phyloP scores from a whole-genome alignment of 2,113 vertebrate genomes.

The Sylvilagus bachmani region DNA sequence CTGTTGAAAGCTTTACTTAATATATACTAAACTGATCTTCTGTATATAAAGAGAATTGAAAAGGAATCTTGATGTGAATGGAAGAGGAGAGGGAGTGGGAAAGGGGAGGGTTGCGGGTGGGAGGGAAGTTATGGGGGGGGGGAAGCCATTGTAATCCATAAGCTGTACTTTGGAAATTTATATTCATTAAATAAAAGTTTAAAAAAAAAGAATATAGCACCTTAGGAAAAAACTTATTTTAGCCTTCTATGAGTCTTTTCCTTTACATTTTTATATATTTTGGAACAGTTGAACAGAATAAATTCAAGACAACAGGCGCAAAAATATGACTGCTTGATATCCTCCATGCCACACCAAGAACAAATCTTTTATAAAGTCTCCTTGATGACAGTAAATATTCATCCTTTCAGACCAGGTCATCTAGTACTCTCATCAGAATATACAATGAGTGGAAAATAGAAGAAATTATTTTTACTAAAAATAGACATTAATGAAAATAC shows the following conservation, averaged over 20 bases:
- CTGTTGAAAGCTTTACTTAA: too few species aligned
- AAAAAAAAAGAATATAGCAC: not conserved
- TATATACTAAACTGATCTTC: too few species aligned
- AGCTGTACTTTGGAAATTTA: too few species aligned
- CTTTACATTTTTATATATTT: not conserved
- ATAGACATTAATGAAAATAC: constrained; percentile 3
- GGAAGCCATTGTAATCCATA: too few species aligned
- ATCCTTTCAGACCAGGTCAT: not conserved
- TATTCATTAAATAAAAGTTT: too few species aligned
- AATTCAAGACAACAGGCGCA: not conserved
- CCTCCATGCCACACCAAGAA: not conserved
- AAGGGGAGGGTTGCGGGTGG: too few species aligned
- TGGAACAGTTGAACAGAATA: not conserved
- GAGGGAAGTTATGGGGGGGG: too few species aligned
- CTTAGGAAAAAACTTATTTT: not conserved
- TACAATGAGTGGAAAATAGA: not conserved
- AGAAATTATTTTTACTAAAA: constrained; percentile 33
- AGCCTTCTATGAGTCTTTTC: not conserved
- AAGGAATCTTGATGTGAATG: too few species aligned
- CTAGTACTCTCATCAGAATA: not conserved
- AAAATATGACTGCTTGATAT: not conserved
- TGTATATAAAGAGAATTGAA: too few species aligned
- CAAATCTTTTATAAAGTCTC: not conserved
- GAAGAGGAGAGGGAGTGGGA: too few species aligned
- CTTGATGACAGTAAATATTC: not conserved